Evolutionary conservation across 1,140 invertebrate genomes (phyloP).

Genomic region (Holotrichia oblita): DNA sequence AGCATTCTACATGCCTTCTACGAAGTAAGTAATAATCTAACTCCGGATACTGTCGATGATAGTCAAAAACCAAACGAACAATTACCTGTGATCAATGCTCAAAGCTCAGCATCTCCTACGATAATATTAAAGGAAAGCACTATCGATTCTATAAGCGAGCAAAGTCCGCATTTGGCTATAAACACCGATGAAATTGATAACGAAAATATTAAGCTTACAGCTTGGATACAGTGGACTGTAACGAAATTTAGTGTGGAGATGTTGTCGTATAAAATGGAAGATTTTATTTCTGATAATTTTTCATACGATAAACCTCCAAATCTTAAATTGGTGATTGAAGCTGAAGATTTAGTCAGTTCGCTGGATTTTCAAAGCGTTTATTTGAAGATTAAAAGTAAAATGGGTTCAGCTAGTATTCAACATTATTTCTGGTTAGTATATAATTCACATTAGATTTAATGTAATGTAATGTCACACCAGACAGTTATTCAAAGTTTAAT

Average conservation of each 20-base stretch:
- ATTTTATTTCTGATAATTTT: slow-evolving; percentile 34
- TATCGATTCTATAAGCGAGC: slow-evolving; percentile 63
- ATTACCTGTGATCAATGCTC: slow-evolving; percentile 33
- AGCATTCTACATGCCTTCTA: slow-evolving; percentile 60
- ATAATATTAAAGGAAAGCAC: slow-evolving; percentile 56
- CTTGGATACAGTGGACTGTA: slow-evolving; percentile 84
- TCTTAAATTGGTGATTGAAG: slow-evolving; percentile 68
- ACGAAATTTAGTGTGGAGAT: slow-evolving; percentile 74
- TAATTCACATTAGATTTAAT: background rate
- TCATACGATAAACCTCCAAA: slow-evolving; percentile 49
- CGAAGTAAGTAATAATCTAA: slow-evolving; percentile 57
- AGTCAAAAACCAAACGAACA: background rate
- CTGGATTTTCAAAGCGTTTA: slow-evolving; percentile 82
- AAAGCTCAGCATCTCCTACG: slow-evolving; percentile 50
- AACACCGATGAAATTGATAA: slow-evolving; percentile 54
- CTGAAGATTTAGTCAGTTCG: slow-evolving; percentile 83
- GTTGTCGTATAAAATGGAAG: slow-evolving; percentile 58
- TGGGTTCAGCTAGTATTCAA: slow-evolving; percentile 72
- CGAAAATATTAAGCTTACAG: slow-evolving; percentile 68
- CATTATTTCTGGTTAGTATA: slow-evolving; percentile 66
- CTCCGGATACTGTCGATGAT: slow-evolving; percentile 45
- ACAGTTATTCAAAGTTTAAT: too few relatives aligned
- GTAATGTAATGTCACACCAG: too few relatives aligned
- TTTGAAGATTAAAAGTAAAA: slow-evolving; percentile 79
- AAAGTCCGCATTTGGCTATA: slow-evolving; percentile 59